Percentiles rank a stretch among this genome's conserved stretches.
phyloP scores from a whole-genome alignment of 2,888 invertebrate genomes.

The Chydorus sphaericus region DNA sequence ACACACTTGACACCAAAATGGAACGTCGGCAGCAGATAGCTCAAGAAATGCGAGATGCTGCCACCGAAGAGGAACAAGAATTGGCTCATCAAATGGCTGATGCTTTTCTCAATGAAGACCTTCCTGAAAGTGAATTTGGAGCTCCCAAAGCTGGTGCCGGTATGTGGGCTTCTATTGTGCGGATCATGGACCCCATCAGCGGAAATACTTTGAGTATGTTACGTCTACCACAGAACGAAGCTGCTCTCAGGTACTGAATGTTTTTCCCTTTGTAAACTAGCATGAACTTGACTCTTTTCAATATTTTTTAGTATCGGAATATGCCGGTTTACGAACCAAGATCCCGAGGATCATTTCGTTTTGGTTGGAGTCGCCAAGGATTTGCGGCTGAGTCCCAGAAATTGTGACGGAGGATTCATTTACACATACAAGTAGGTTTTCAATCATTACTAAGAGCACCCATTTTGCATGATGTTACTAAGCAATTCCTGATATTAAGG shows the following conservation, averaged over 20 bases:
- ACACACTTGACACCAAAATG: constrained; percentile 90
- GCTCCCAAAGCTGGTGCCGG: constrained; percentile 87
- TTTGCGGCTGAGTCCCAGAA: constrained; percentile 70
- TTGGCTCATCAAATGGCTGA: constrained; percentile 95
- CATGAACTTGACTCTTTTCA: constrained; percentile 15
- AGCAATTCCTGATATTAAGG: constrained; percentile 20
- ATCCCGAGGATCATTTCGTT: constrained; percentile 44
- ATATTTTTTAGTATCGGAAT: constrained; percentile 46
- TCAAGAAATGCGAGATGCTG: constrained; percentile 33
- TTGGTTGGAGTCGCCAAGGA: constrained; percentile 87
- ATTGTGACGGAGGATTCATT: constrained; percentile 65
- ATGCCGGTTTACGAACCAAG: constrained; percentile 55
- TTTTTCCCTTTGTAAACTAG: neutral
- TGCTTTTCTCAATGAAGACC: constrained; percentile 82
- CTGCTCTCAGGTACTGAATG: constrained; percentile 64
- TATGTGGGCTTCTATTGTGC: constrained; percentile 87
- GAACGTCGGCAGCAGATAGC: constrained; percentile 91
- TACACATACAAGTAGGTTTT: constrained; percentile 59
- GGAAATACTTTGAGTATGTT: constrained; percentile 63
- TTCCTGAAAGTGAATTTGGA: constrained; percentile 86
- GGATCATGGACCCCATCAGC: constrained; percentile 69
- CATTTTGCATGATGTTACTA: neutral
- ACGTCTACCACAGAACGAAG: constrained; percentile 87
- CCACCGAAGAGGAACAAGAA: constrained; percentile 71
- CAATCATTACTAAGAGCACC: neutral